These are phyloP conservation scores for Leptinotarsa rubiginosa DNA, from an alignment of 2,888 invertebrate species.

Conservation along the genomic window DNA sequence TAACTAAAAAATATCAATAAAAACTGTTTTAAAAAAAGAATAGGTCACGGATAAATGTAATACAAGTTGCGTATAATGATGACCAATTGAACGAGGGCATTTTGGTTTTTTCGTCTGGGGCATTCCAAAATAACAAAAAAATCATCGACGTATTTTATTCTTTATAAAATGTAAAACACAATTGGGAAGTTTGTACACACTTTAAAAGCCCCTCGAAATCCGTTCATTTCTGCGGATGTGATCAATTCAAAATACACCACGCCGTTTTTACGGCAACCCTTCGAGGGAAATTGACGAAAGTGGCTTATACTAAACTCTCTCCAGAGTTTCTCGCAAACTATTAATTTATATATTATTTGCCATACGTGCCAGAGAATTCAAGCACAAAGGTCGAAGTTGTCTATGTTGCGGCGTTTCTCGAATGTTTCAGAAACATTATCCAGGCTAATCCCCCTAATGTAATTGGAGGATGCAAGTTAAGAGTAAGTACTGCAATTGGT, in stretches of 20 bases:
- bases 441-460: slow-evolving; percentile 26
- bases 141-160: too few species aligned
- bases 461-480: slow-evolving; percentile 25
- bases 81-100: too few species aligned
- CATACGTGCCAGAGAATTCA: slow-evolving; percentile 19
- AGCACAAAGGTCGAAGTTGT: slow-evolving; percentile 19
- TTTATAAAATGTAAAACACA: too few species aligned
- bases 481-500: slow-evolving; percentile 11
- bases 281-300: slow-evolving; percentile 33
- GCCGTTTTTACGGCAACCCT: slow-evolving; percentile 38
- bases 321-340: slow-evolving; percentile 1
- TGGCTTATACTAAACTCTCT: slow-evolving; percentile 5
- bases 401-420: slow-evolving; percentile 28
- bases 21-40: too few species aligned
- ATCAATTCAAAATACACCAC: slow-evolving; percentile 38
- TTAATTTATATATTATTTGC: slow-evolving; percentile 20
- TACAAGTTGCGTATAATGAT: too few species aligned
- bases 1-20: too few species aligned
- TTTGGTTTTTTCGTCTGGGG: too few species aligned
- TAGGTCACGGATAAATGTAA: too few species aligned
- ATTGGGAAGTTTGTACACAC: neutral
- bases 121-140: too few species aligned
- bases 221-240: slow-evolving; percentile 20
- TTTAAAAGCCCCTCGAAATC: neutral
- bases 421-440: slow-evolving; percentile 27